Base-by-base conservation (phyloP, 2,113 vertebrate genomes). In the Trematocara zebra region DNA sequence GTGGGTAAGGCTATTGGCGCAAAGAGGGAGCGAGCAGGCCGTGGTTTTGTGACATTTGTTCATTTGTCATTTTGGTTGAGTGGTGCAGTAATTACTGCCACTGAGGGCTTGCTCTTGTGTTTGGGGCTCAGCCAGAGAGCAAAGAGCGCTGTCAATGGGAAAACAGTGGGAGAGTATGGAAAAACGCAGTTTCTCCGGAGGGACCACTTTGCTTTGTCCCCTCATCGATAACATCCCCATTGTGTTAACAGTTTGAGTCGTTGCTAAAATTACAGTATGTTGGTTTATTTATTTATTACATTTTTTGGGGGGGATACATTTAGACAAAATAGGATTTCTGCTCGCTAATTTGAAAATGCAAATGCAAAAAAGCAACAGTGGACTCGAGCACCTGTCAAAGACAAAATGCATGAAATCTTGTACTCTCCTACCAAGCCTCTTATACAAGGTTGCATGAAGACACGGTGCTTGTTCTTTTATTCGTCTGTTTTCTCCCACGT, bases 71-170 rank as follows among this genome's bases (percentile, higher is more conserved):
- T 86, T 90, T 18, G 56, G 82, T 85, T 94, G 90, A 93, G 88
- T 91, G 93, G 81, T 87, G 92, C 90, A 89, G 94, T 94, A 93
- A 95, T 95, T 94, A 92, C 86, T 84, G 91, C 88, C 89, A 88
- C 82, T 74, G 90, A 86, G 85, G 89, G 85, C 83, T 90, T 53
- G 35, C 57, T 89, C 80, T 90, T 80, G 80, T 89, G 84, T 93
- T 93, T 91, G 90, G 89, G 87, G 53, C 85, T 85, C 51, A 53
- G 89, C 82, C 82, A 76, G 53, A 76, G 88, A 89, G 89, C 87
- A 91, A 87, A 88, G 89, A 87, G 87, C 8, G 35, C 59, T 85
- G 90, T 93, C 88, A 85, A 74, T 3, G 42, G 57, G 47, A 89
- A 88, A 91, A 78, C 83, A 88, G 80, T 35, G 61, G 81, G 69